Percentiles rank a stretch among this genome's conserved stretches.
phyloP scores from a whole-genome alignment of 2,797 vertebrate genomes.

The Silurus aristotelis region DNA sequence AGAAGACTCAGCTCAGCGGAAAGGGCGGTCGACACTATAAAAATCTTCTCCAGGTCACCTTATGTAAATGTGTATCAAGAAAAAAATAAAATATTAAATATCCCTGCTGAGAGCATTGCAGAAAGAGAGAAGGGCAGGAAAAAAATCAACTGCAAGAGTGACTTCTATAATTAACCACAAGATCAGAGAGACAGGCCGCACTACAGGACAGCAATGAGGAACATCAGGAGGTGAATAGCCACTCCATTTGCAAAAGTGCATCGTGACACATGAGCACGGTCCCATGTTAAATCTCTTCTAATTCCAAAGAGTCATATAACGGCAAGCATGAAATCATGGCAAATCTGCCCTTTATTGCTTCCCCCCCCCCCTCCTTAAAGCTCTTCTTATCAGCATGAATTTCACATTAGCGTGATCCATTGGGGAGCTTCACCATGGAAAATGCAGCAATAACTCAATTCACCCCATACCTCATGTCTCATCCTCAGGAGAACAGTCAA shows the following conservation, averaged over 20 bases:
- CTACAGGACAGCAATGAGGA: conserved; percentile 27
- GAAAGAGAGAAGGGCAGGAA: neutral
- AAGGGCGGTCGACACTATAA: neutral
- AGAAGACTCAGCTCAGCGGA: neutral
- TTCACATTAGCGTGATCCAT: conserved; percentile 51
- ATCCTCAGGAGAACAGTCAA: conserved; percentile 10
- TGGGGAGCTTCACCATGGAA: conserved; percentile 36
- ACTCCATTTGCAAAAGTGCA: conserved; percentile 45
- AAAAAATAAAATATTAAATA: conserved; percentile 27
- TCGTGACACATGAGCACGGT: conserved; percentile 42
- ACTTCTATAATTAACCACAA: conserved; percentile 32
- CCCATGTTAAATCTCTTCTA: conserved; percentile 47
- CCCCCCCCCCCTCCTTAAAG: conserved; percentile 48
- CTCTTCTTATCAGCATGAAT: conserved; percentile 51
- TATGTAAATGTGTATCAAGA: conserved; percentile 31
- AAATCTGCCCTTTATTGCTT: conserved; percentile 53
- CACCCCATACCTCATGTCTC: neutral
- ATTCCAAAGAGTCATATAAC: conserved; percentile 51
- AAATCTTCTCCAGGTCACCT: conserved; percentile 35
- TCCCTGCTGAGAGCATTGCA: conserved; percentile 6
- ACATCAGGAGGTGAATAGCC: conserved; percentile 25
- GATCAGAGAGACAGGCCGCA: conserved; percentile 13
- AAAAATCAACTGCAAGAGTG: conserved; percentile 17
- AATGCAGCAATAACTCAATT: conserved; percentile 34
- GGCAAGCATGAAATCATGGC: conserved; percentile 46